phyloP scores from a whole-genome alignment of 2,888 invertebrate species.

The Acanthosepion pharaonis region DNA sequence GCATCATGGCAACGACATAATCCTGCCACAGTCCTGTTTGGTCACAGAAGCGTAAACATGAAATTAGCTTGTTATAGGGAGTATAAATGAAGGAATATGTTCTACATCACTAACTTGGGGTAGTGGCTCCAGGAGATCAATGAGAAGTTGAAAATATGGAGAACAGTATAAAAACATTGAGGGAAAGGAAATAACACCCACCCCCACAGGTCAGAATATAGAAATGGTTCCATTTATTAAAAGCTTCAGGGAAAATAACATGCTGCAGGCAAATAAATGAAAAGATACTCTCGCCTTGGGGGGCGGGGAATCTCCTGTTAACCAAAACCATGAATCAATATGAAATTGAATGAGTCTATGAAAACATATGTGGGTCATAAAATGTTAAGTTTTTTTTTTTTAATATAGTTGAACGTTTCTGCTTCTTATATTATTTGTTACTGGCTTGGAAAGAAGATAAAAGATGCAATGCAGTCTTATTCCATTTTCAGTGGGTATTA shows the following conservation, averaged over 20 bases:
- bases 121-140: background rate
- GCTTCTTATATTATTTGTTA: too few species aligned
- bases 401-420: too few species aligned
- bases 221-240: background rate
- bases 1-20: too few species aligned
- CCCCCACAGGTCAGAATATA: background rate
- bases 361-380: too few species aligned
- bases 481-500: too few species aligned
- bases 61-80: background rate
- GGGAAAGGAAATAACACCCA: background rate
- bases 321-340: background rate
- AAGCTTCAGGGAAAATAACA: background rate
- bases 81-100: background rate
- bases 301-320: background rate
- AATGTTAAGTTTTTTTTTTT: too few species aligned
- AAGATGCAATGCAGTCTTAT: too few species aligned
- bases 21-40: background rate
- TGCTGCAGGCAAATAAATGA: background rate
- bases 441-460: too few species aligned
- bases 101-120: background rate
- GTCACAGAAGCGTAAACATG: background rate
- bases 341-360: background rate
- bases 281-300: background rate
- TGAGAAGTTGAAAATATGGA: background rate
- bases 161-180: background rate